Evolutionary conservation across 2,888 invertebrate species (phyloP).

Genomic region (Deilephila elpenor): DNA sequence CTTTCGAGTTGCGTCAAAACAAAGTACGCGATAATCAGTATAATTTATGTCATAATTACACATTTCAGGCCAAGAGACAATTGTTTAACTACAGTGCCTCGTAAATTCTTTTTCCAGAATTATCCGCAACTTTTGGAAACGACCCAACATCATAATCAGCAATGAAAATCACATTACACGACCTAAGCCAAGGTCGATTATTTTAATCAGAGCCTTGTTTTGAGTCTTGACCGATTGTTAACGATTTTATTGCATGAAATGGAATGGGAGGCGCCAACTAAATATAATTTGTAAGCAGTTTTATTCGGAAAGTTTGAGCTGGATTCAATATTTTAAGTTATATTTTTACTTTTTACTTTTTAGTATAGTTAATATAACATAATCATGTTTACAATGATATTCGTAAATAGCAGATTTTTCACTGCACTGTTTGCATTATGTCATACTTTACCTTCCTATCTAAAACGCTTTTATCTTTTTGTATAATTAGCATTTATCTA

Average conservation of each 20-base stretch:
- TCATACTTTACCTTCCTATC: too few species aligned
- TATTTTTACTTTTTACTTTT: too few species aligned
- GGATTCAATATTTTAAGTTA: too few species aligned
- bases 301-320: background rate
- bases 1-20: background rate
- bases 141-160: constrained; percentile 46
- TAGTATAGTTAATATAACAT: too few species aligned
- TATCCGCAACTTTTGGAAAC: constrained; percentile 47
- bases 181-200: constrained; percentile 41
- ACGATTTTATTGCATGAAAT: background rate
- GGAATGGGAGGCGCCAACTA: constrained; percentile 1
- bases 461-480: too few species aligned
- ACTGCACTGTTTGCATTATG: too few species aligned
- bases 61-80: constrained; percentile 17
- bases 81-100: constrained; percentile 16
- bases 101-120: constrained; percentile 34
- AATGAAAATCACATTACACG: constrained; percentile 30
- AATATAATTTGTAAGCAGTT: background rate
- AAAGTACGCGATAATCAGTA: background rate
- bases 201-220: constrained; percentile 31
- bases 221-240: constrained; percentile 10
- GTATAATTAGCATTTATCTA: background rate
- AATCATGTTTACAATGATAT: too few species aligned
- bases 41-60: constrained; percentile 15
- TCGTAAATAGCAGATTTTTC: too few species aligned